These are phyloP conservation scores for Dryas iulia DNA, from an alignment of 1,140 invertebrate species.

Conservation along the genomic window DNA sequence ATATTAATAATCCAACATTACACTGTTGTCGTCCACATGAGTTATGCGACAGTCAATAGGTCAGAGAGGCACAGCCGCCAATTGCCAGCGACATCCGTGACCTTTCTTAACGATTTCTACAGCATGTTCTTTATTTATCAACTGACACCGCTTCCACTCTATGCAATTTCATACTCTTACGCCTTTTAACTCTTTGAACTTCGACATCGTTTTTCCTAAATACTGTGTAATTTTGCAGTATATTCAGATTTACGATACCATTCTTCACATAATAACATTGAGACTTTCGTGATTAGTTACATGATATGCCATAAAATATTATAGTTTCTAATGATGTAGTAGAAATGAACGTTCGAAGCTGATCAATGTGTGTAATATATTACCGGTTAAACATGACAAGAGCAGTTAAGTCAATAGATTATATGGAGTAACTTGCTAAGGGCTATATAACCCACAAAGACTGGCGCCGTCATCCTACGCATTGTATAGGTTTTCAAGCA, in stretches of 20 bases:
- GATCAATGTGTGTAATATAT: conserved; percentile 12
- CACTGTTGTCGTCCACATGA: neutral
- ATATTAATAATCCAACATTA: conserved; percentile 1
- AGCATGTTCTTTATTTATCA: conserved; percentile 46
- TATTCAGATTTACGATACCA: conserved; percentile 12
- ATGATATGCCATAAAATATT: conserved; percentile 2
- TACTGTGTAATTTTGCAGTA: conserved; percentile 16
- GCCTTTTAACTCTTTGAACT: conserved; percentile 50
- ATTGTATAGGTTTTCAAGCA: neutral
- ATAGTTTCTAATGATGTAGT: conserved; percentile 3
- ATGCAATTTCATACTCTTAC: neutral
- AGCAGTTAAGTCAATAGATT: conserved; percentile 6
- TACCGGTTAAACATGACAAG: conserved; percentile 5
- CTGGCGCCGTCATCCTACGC: conserved; percentile 16
- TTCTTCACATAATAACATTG: conserved; percentile 1
- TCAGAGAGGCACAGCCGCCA: neutral
- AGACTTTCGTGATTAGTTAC: neutral
- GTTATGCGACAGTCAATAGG: neutral
- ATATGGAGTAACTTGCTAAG: conserved; percentile 8
- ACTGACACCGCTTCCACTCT: conserved; percentile 34
- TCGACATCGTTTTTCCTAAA: conserved; percentile 51
- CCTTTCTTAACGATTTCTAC: conserved; percentile 12
- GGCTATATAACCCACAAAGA: conserved; percentile 4
- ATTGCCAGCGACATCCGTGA: conserved; percentile 1
- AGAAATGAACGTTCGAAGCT: conserved; percentile 3